Percentiles rank a stretch among this genome's conserved stretches.
Evolutionary conservation across 2,113 vertebrate species (phyloP).

Genomic region (Synodontis membranacea): DNA sequence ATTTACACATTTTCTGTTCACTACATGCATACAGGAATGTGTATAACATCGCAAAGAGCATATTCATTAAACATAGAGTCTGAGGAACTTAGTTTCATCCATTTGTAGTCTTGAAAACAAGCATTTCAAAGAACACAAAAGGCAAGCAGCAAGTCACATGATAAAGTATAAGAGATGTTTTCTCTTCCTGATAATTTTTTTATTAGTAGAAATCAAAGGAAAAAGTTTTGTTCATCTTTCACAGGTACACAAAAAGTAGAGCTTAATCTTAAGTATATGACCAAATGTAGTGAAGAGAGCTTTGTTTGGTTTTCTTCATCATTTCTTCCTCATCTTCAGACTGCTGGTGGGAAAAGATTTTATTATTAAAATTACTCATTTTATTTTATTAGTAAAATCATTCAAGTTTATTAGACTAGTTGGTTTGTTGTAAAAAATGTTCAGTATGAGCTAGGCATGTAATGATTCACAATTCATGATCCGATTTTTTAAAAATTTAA

Average conservation of each 20-base stretch:
- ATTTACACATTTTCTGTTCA: slow-evolving; percentile 2
- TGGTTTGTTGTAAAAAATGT: not conserved
- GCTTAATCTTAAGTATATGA: not conserved
- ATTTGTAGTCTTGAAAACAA: not conserved
- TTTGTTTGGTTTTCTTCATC: slow-evolving; percentile 40
- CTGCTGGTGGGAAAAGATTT: slow-evolving; percentile 70
- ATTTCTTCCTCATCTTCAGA: slow-evolving; percentile 84
- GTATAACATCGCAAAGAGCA: slow-evolving; percentile 6
- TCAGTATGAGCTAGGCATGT: not conserved
- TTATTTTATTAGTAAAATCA: too few species aligned
- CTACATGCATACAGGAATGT: slow-evolving; percentile 22
- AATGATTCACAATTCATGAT: too few species aligned
- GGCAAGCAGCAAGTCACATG: not conserved
- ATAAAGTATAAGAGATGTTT: slow-evolving; percentile 1
- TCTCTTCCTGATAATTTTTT: not conserved
- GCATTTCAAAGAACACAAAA: slow-evolving; percentile 4
- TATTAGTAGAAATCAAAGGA: slow-evolving; percentile 1
- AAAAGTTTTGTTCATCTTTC: not conserved
- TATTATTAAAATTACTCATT: not conserved
- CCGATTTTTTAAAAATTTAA: too few species aligned
- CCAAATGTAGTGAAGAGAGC: not conserved
- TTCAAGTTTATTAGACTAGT: not conserved
- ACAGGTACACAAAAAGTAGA: not conserved
- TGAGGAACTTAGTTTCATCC: not conserved
- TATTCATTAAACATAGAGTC: slow-evolving; percentile 18